Conservation (phyloP, 2,113 vertebrate species). For the Hucho hucho region DNA sequence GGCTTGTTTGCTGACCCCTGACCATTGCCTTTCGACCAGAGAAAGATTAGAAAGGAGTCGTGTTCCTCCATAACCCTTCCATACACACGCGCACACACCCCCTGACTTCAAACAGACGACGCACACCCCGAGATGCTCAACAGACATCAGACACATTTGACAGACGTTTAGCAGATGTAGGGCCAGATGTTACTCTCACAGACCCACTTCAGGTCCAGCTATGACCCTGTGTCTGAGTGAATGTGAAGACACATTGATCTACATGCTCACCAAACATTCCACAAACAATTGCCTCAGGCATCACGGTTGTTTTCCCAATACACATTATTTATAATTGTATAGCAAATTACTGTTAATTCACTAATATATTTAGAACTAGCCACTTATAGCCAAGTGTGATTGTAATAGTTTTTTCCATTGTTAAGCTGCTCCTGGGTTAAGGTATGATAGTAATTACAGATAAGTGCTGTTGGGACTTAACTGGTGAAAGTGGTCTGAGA, state of each 20-base stretch:
- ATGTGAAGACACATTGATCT: background rate
- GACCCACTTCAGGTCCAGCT: background rate
- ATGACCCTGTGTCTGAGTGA: background rate
- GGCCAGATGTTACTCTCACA: background rate
- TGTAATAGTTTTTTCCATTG: background rate
- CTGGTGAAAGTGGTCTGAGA: background rate
- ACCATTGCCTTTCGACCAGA: background rate
- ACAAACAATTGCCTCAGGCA: background rate
- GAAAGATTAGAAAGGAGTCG: background rate
- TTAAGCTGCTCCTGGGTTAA: background rate
- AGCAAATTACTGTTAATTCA: background rate
- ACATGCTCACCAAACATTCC: background rate
- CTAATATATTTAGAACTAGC: background rate
- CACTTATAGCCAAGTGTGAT: background rate
- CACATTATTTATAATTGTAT: background rate
- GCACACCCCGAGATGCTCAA: conserved; percentile 1
- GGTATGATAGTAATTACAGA: conserved; percentile 14
- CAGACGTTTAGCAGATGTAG: background rate
- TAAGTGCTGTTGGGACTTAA: background rate
- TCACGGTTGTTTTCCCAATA: background rate
- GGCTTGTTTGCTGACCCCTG: background rate
- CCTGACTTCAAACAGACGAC: background rate
- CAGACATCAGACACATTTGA: background rate
- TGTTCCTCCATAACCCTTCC: background rate
- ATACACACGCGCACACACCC: too few relatives aligned